These are phyloP conservation scores for Aphidius ervi DNA, from an alignment of 1,140 invertebrate species.

Conservation along the genomic window DNA sequence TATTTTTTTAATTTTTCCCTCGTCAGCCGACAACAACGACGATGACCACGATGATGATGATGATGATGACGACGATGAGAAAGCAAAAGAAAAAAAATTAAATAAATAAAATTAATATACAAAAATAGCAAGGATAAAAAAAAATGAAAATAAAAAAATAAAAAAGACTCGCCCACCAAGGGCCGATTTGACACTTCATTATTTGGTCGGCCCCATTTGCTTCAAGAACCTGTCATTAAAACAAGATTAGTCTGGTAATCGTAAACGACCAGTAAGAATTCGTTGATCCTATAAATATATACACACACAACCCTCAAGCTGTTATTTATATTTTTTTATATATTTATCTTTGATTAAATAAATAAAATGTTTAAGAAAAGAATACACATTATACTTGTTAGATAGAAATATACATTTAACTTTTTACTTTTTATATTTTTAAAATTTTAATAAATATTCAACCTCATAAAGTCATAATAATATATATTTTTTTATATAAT, in stretches of 20 bases:
- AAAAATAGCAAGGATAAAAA: not conserved
- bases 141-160: conserved; percentile 13
- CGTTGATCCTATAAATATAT: conserved; percentile 6
- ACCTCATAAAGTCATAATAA: no score
- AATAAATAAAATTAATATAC: no score
- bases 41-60: not conserved
- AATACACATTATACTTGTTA: no score
- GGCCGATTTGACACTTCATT: conserved; percentile 53
- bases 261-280: conserved; percentile 29
- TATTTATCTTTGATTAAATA: conserved; percentile 5
- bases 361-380: no score
- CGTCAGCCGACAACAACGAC: no score
- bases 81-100: no score
- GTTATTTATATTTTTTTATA: conserved; percentile 1
- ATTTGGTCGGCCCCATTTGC: conserved; percentile 33
- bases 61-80: conserved; percentile 6
- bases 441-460: no score
- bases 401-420: no score
- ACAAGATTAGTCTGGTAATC: conserved; percentile 49
- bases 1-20: no score
- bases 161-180: conserved; percentile 40
- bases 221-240: conserved; percentile 50
- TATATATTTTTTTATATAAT: no score
- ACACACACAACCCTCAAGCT: not conserved
- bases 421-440: no score